phyloP scores from a whole-genome alignment of 2,113 vertebrate genomes.

The Phalacrocorax pelagicus region DNA sequence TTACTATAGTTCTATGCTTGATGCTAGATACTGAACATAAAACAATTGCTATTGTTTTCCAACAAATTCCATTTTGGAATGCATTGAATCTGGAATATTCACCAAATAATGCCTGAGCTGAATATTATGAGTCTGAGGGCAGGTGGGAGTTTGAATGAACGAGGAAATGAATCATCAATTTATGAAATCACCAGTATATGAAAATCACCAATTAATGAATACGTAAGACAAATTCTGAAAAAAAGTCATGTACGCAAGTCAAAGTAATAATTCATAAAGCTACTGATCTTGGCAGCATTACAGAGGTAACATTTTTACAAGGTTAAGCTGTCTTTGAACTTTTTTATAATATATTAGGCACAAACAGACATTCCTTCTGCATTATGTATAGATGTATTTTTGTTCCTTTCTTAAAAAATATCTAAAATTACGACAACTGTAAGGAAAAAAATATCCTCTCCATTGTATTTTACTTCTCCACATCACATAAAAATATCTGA shows the following conservation, averaged over 20 bases:
- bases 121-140: background rate
- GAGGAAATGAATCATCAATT: background rate
- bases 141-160: background rate
- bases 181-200: background rate
- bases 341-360: slow-evolving; percentile 29
- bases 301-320: slow-evolving; percentile 60
- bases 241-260: slow-evolving; percentile 6
- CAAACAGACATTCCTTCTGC: slow-evolving; percentile 10
- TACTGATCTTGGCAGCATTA: slow-evolving; percentile 40
- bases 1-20: background rate
- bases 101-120: background rate
- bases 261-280: slow-evolving; percentile 33
- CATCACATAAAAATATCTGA: background rate
- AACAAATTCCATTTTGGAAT: background rate
- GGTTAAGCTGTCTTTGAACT: slow-evolving; percentile 58
- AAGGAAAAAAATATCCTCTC: background rate
- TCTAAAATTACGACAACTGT: background rate
- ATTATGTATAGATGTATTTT: background rate
- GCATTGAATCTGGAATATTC: background rate
- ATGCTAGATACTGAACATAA: background rate
- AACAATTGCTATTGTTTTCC: background rate
- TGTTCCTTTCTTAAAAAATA: background rate
- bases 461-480: background rate
- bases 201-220: slow-evolving; percentile 39
- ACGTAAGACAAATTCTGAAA: slow-evolving; percentile 15